These are phyloP conservation scores for Ophion obscuratus DNA, from an alignment of 2,888 invertebrate species.

Conservation along the genomic window DNA sequence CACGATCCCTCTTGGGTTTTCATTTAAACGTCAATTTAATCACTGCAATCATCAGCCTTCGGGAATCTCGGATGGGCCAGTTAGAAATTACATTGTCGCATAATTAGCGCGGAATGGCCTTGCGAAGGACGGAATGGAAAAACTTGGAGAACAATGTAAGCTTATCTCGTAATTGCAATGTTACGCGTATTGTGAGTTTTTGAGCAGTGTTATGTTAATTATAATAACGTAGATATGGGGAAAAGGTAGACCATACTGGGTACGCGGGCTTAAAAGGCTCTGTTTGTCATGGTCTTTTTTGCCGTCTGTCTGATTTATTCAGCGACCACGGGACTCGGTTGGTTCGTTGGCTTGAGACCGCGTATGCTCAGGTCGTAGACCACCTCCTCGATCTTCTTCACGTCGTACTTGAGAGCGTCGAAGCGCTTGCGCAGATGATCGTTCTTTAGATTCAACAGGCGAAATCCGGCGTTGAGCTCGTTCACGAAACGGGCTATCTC, in stretches of 20 bases:
- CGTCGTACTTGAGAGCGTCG: conserved; percentile 95
- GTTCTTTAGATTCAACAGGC: conserved; percentile 95
- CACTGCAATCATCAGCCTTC: too few species aligned
- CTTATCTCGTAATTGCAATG: conserved; percentile 9
- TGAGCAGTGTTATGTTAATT: conserved; percentile 42
- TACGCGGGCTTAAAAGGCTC: conserved; percentile 2
- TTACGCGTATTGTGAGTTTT: conserved; percentile 32
- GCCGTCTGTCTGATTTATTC: conserved; percentile 36
- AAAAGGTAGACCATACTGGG: conserved; percentile 41
- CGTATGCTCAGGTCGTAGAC: conserved; percentile 94
- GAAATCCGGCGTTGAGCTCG: conserved; percentile 95
- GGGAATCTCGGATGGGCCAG: not conserved
- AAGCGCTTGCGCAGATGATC: conserved; percentile 94
- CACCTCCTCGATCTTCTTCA: conserved; percentile 97
- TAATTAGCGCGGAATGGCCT: not conserved
- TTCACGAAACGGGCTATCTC: conserved; percentile 94
- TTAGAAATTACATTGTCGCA: not conserved
- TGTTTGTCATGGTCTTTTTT: not conserved
- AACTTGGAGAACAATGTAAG: conserved; percentile 4
- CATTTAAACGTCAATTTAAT: not conserved
- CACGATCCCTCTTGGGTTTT: not conserved
- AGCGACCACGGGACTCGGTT: conserved; percentile 42
- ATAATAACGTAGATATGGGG: conserved; percentile 36
- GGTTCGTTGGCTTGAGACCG: conserved; percentile 86
- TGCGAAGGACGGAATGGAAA: not conserved